Base-by-base conservation (phyloP, 2,888 invertebrate species). In the Drosophila neonasuta region DNA sequence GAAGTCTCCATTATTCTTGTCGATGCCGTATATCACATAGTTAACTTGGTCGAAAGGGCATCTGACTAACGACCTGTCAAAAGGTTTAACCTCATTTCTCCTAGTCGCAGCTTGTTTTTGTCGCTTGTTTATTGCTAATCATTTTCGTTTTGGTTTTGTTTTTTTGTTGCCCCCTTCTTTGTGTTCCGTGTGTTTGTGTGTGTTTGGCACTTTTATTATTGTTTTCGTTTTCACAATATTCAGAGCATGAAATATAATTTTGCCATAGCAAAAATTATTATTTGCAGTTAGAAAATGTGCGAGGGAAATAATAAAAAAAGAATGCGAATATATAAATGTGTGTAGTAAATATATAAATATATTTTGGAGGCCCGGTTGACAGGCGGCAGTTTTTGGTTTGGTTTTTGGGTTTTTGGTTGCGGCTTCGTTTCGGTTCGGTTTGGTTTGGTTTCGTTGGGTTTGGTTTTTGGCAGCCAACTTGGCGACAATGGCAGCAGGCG, bases 201-300 rank as follows among this genome's bases (percentile, higher is more conserved):
- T 56, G 59, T n/a, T 48, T 73, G 74, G 67, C 73, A 76, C 52
- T 76, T 76, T 68, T 74, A 68, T 74, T 76, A 67, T 78, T 75
- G 74, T 76, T 70, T 79, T 79, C 69, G 64, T 70, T 76, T 54
- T 71, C 56, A 77, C 60, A 79, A 85, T 69, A 66, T 84, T 70
- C 74, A 74, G 86, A 86, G 87, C 83, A 80, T 86, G 84, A 86
- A 87, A 86, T 84, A 76, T 81, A 85, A 87, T 80, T 86, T 79
- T 66, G 70, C 66, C 68, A 73, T 51, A 57, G 58, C 68, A 60
- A 62, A 62, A 86, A 76, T 80, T 77, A 86, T 86, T 81, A 85
- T 85, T 81, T 85, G 60, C 68, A 71, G 81, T 76, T 86, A 71
- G 84, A 86, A 86, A 81, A 83, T 55, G 54, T 77, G 71, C 74